Evolutionary conservation across 1,140 invertebrate species (phyloP), one percentile per base, ranked within the genome.

Genomic region (Tribolium castaneum): DNA sequence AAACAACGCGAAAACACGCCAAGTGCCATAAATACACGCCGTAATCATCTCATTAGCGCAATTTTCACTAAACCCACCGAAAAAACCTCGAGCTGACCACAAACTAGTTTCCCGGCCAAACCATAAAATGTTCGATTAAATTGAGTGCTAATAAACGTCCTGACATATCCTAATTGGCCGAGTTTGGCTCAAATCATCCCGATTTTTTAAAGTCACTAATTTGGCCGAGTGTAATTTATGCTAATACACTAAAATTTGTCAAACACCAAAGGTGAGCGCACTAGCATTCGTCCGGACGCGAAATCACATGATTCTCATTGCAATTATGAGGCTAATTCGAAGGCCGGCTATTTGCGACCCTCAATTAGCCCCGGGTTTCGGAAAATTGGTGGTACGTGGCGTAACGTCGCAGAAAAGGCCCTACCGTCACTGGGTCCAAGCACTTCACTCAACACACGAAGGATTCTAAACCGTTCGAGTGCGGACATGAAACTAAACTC

Each of bases 401-500:
- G 25, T 30, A 50, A 50, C 49, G 49, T 0, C 49, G n/a, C 49
- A 9, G 0, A 52, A 52, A 52, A 52, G 16, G 13, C 51, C 12
- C n/a, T 52, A 16, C 51, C 51, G 51, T 16, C 12, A 52, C 12
- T 52, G 13, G 51, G 13, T 16, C 13, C 13, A 7, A 7, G 19
- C 9, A 22, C 6, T 25, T 12, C 54, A 59, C 54, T 59, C 12
- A 7, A 13, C 25, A 35, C 59, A 35, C n/a, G 59, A 19, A 19
- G 9, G 25, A 66, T 66, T 66, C 59, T 66, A 66, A 66, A 34
- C 30, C 59, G 59, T 12, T 12, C 59, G 59, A 35, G n/a, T n/a
- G 30, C 59, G 30, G 30, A 66, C 59, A 35, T 35, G 25, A 66
- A 66, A 66, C 59, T 66, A 66, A 66, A 66, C 59, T 34, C 59